A percentile compares a stretch with the other conserved stretches of the same genome.
Conservation (phyloP, 2,888 invertebrate species). For the Plusia festucae region DNA sequence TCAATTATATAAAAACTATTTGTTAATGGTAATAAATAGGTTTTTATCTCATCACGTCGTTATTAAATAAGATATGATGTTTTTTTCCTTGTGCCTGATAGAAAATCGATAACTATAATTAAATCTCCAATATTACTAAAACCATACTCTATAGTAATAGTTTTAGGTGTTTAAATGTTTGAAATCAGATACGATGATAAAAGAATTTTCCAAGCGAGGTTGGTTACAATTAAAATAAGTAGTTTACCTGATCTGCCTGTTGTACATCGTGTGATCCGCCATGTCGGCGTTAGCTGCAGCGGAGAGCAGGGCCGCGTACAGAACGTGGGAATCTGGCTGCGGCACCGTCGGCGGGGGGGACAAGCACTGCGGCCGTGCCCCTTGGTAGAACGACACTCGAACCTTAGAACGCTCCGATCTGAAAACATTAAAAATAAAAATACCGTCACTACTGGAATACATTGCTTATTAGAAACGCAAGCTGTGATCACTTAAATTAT, state of each 20-base stretch:
- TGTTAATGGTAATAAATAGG: no score
- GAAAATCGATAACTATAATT: no score
- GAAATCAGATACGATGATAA: no score
- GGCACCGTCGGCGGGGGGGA: constrained; percentile 90
- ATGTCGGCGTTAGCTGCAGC: constrained; percentile 84
- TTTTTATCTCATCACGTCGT: not conserved
- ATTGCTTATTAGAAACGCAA: constrained; percentile 31
- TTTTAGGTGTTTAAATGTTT: no score
- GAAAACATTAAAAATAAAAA: constrained; percentile 69
- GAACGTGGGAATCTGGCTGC: constrained; percentile 80
- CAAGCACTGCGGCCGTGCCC: constrained; percentile 93
- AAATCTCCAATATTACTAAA: no score
- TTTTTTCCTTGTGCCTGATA: not conserved
- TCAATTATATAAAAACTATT: no score
- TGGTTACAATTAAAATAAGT: not conserved
- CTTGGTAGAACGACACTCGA: constrained; percentile 95
- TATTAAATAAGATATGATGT: not conserved
- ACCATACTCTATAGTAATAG: no score
- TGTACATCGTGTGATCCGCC: constrained; percentile 88
- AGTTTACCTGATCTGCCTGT: constrained; percentile 91
- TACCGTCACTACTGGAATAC: constrained; percentile 8
- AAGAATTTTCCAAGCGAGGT: not conserved
- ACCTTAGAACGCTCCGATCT: constrained; percentile 94
- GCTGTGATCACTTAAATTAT: constrained; percentile 17
- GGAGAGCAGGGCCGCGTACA: constrained; percentile 82